Percentiles rank a stretch among this genome's conserved stretches.
Conservation (phyloP, 2,888 invertebrate species). For the Ectemnius cavifrons region DNA sequence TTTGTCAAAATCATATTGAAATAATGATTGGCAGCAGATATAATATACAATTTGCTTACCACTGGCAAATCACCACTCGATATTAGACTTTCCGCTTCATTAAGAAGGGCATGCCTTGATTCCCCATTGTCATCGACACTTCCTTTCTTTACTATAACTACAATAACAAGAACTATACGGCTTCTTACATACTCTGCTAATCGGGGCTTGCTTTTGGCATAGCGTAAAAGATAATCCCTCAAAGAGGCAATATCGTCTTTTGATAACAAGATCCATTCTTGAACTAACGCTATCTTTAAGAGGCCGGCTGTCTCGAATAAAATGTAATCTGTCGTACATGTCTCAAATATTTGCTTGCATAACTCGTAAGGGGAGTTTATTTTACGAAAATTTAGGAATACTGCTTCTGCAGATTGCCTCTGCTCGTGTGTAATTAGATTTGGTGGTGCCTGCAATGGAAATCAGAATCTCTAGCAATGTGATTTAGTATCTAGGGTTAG, state of each 20-base stretch:
- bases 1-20: conserved; percentile 1
- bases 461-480: conserved; percentile 2
- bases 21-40: not conserved
- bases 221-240: conserved; percentile 88
- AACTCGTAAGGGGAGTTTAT: conserved; percentile 89
- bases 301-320: conserved; percentile 92
- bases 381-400: conserved; percentile 90
- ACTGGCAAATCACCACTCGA: conserved; percentile 83
- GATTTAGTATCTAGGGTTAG: not conserved
- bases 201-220: conserved; percentile 84
- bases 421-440: conserved; percentile 87
- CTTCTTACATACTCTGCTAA: conserved; percentile 88
- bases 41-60: conserved; percentile 73
- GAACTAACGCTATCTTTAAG: conserved; percentile 88
- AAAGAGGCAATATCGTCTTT: conserved; percentile 85
- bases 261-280: conserved; percentile 90
- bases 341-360: conserved; percentile 89
- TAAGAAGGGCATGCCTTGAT: conserved; percentile 84
- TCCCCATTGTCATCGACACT: conserved; percentile 87
- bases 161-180: conserved; percentile 86
- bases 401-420: conserved; percentile 88
- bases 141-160: conserved; percentile 92
- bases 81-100: conserved; percentile 88
- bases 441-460: conserved; percentile 85
- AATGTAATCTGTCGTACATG: conserved; percentile 87